Base-by-base conservation (phyloP, 2,113 vertebrate species). In the Nansenia antarctica region DNA sequence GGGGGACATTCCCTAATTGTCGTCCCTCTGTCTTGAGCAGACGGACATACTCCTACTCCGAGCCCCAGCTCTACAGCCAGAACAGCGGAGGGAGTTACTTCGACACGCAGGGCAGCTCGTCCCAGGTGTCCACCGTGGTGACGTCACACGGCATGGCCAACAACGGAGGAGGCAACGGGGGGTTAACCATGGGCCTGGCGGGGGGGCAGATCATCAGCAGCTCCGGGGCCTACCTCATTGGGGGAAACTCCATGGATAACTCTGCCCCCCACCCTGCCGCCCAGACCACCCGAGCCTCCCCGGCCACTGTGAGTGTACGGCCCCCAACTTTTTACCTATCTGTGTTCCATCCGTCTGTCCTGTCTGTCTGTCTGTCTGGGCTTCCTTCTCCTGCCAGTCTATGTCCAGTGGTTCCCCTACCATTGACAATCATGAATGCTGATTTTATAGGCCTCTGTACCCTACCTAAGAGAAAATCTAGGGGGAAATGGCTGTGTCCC, bases 141-240 rank as follows among this genome's bases (percentile, higher is more conserved):
- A 95, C 95, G 2, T 94, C 95, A 72, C 97, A 99, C 86, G 90
- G 93, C 90, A 94, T 99, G 96, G 93, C 95, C 91, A 97, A 94
- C 90, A 95, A 96, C 70, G 87, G 94, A 79, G 95, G 95, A 75
- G 93, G 94, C 67, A 91, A 91, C 75, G 94, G 93, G 77, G 91
- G 95, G 67, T 91, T 98, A 90, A 93, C 89, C 88, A 91, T 97
- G 89, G 91, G 95, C 0, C 87, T 92, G 91, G 90, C 80, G 24
- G 95, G 95, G 90, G 88, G 90, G 87, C 89, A 90, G 93, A 90
- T 94, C 76, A 93, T 92, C 92, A 90, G 90, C 88, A 91, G 90
- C 81, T 91, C 92, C 15, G 92, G 92, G 55, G 88, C 89, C 26
- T 94, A 94, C 85, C 90, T 94, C 72, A 93, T 49, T n/a, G 45